Evolutionary conservation across 2,888 invertebrate genomes (phyloP).

Genomic region (Xestobium rufovillosum): DNA sequence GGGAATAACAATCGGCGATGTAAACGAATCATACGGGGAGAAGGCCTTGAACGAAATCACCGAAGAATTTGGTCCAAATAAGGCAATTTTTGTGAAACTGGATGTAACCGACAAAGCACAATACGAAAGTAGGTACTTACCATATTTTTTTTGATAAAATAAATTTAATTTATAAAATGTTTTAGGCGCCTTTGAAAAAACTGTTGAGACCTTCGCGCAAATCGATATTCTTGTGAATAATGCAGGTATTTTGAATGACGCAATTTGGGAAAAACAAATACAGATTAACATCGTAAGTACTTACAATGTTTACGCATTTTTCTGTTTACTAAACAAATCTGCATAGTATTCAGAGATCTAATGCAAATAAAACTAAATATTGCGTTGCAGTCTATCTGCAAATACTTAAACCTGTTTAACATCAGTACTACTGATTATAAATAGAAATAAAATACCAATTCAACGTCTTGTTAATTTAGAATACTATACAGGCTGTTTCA

Average conservation of each 20-base stretch:
- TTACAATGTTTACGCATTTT: no score
- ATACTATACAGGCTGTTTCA: no score
- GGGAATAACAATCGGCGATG: constrained; percentile 26
- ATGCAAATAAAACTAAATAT: no score
- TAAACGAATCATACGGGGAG: constrained; percentile 19
- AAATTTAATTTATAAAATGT: constrained; percentile 23
- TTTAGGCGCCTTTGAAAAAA: constrained; percentile 60
- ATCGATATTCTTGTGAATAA: constrained; percentile 53
- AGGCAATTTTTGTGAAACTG: constrained; percentile 24
- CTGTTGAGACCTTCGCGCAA: constrained; percentile 56
- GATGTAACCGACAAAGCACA: constrained; percentile 22
- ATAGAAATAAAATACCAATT: no score
- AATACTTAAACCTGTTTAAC: no score
- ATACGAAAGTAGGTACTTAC: constrained; percentile 20
- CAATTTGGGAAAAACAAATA: constrained; percentile 17
- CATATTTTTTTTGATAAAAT: constrained; percentile 17
- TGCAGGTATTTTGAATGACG: constrained; percentile 18
- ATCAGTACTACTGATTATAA: no score
- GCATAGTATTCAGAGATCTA: no score
- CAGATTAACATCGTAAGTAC: constrained; percentile 16
- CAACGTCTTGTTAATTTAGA: no score
- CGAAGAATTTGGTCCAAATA: constrained; percentile 24
- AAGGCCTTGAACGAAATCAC: constrained; percentile 21
- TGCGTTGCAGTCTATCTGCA: no score
- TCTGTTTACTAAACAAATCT: no score